Evolutionary conservation across 2,797 vertebrate genomes (phyloP).

Genomic region (Phataginus tricuspis): DNA sequence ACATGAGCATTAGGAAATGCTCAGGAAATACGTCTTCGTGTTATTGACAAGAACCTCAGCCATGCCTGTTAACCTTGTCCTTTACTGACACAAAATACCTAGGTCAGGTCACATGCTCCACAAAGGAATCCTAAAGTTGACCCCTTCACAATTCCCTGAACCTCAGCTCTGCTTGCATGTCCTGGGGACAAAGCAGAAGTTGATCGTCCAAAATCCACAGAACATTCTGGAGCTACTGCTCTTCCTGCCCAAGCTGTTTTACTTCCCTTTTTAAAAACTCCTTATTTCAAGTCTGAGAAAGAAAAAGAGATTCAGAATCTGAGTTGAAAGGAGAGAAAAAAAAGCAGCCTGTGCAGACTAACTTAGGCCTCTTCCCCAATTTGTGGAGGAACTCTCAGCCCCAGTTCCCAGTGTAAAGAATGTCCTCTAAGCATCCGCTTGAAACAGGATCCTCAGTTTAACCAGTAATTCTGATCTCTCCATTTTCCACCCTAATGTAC

Average conservation of each 20-base stretch:
- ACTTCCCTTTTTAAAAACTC: not conserved
- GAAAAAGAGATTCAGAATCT: not conserved
- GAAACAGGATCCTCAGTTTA: slow-evolving; percentile 45
- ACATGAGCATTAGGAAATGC: not conserved
- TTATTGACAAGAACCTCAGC: not conserved
- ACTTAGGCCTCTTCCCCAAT: not conserved
- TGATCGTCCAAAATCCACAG: not conserved
- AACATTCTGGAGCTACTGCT: not conserved
- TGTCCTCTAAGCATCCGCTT: not conserved
- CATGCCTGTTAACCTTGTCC: not conserved
- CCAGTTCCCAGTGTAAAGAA: not conserved
- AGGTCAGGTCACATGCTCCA: not conserved
- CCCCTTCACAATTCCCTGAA: not conserved
- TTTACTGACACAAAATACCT: not conserved
- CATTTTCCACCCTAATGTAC: not conserved
- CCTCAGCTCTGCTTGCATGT: not conserved
- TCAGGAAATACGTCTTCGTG: not conserved
- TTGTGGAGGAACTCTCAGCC: not conserved
- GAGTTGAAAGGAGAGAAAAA: not conserved
- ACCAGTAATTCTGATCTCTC: slow-evolving; percentile 69
- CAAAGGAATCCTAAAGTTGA: not conserved
- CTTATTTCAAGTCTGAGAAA: not conserved
- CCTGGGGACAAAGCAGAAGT: not conserved
- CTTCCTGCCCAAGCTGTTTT: not conserved
- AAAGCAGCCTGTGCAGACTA: not conserved